phyloP scores from a whole-genome alignment of 2,797 vertebrate species.

The Cichlasoma orientale region DNA sequence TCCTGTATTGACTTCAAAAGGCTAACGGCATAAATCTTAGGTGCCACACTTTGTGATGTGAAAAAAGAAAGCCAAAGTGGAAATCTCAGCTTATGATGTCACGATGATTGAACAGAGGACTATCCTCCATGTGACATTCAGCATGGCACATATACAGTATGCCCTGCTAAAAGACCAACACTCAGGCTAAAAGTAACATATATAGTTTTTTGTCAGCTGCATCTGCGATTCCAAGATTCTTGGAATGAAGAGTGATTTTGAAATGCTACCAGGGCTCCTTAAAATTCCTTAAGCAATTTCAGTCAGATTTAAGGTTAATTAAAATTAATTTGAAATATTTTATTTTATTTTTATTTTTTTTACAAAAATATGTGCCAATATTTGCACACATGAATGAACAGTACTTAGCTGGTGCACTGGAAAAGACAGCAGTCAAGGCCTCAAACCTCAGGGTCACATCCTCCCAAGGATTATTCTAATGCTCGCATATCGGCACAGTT shows the following conservation, averaged over 20 bases:
- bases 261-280: neutral
- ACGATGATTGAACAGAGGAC: neutral
- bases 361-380: neutral
- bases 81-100: conserved; percentile 20
- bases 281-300: neutral
- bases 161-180: no score
- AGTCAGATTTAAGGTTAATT: neutral
- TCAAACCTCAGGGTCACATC: neutral
- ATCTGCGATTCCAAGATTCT: neutral
- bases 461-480: neutral
- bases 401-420: neutral
- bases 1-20: conserved; percentile 26
- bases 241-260: neutral
- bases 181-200: neutral
- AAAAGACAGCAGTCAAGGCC: neutral
- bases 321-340: neutral
- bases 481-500: neutral
- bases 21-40: neutral
- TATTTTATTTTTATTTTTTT: neutral
- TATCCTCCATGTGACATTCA: neutral
- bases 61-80: conserved; percentile 5
- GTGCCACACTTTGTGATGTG: neutral
- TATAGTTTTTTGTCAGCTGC: neutral
- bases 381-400: neutral
- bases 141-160: neutral